These are phyloP conservation scores for Crossaster papposus DNA, from an alignment of 53 echinoderm and acorn worm species.

Conservation along the genomic window DNA sequence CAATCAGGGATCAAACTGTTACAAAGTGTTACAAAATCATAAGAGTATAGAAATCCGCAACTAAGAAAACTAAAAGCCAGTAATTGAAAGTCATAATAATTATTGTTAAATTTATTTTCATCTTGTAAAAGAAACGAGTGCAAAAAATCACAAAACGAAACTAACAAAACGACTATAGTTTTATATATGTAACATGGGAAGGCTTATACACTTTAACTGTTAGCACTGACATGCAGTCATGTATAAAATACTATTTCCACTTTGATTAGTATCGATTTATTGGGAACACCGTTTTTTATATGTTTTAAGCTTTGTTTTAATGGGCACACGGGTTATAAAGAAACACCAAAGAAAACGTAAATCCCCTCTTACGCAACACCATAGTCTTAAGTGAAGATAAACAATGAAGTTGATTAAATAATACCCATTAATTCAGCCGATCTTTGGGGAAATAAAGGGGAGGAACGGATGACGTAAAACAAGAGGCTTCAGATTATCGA, in stretches of 20 bases:
- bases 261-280: background rate
- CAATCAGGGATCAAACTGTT: too few relatives aligned
- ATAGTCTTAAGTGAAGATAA: background rate
- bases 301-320: background rate
- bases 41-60: too few relatives aligned
- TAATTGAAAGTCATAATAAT: too few relatives aligned
- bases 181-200: too few relatives aligned
- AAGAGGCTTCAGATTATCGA: constrained; percentile 34
- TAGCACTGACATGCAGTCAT: background rate
- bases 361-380: background rate
- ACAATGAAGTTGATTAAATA: background rate
- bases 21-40: too few relatives aligned
- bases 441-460: background rate
- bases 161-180: too few relatives aligned
- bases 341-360: background rate
- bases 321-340: background rate
- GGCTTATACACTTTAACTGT: too few relatives aligned
- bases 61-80: too few relatives aligned
- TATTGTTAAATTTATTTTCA: too few relatives aligned
- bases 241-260: background rate
- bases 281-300: background rate
- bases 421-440: background rate
- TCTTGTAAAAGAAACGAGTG: too few relatives aligned
- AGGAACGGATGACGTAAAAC: background rate
- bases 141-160: too few relatives aligned